A percentile compares a stretch with the other conserved stretches of the same genome.
These are phyloP conservation scores for Channallabes apus DNA, from an alignment of 2,797 vertebrate genomes.

Conservation along the genomic window DNA sequence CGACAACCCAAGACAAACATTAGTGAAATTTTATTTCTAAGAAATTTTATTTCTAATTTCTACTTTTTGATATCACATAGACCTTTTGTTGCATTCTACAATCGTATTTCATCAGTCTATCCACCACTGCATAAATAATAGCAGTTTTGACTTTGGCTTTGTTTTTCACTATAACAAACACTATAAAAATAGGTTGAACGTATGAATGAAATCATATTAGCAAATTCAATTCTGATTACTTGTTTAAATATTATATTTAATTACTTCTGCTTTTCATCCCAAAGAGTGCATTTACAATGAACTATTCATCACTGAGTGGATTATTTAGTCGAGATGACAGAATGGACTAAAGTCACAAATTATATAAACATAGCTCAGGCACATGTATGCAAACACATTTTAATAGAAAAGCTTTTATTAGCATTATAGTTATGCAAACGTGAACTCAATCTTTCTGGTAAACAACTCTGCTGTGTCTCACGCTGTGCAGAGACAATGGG, in stretches of 20 bases:
- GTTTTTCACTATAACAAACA: not conserved
- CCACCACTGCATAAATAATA: not conserved
- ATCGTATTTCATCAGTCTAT: not conserved
- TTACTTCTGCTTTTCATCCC: not conserved
- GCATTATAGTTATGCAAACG: slow-evolving; percentile 21
- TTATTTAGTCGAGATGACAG: slow-evolving; percentile 13
- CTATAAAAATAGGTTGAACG: not conserved
- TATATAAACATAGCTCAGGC: not conserved
- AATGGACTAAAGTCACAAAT: not conserved
- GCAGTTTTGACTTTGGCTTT: not conserved
- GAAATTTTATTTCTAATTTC: too few relatives aligned
- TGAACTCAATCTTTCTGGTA: slow-evolving; percentile 18
- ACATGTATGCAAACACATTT: not conserved
- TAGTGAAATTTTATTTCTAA: not conserved
- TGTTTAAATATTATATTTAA: not conserved
- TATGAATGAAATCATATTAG: not conserved
- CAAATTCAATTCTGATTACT: not conserved
- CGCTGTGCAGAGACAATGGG: slow-evolving; percentile 8
- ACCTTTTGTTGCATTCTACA: not conserved
- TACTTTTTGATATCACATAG: not conserved
- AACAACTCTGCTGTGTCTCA: slow-evolving; percentile 33
- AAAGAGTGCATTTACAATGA: not conserved
- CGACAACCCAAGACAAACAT: not conserved
- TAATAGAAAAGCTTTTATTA: slow-evolving; percentile 25
- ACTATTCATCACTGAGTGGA: not conserved